phyloP scores from a whole-genome alignment of 2,113 vertebrate species.

The Tupaia chinensis region DNA sequence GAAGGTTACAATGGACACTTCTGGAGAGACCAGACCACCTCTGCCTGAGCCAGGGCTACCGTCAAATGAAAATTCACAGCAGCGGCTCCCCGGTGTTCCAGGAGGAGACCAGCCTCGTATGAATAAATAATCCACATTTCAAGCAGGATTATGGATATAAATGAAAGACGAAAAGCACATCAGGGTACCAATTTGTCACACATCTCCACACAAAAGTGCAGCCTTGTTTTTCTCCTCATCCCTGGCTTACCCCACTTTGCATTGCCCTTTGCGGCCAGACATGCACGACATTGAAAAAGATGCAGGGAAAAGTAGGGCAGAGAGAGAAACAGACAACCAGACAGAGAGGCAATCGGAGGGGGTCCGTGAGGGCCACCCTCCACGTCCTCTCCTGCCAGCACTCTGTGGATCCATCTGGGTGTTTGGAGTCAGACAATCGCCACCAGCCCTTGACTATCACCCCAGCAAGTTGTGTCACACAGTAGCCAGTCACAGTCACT shows the following conservation, averaged over 20 bases:
- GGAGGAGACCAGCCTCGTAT: neutral
- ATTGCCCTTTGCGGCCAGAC: neutral
- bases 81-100: neutral
- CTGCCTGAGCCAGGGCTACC: neutral
- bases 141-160: conserved; percentile 73
- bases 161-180: conserved; percentile 74
- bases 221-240: conserved; percentile 55
- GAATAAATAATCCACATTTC: conserved; percentile 80
- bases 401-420: conserved; percentile 69
- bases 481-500: conserved; percentile 1
- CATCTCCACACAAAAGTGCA: conserved; percentile 65
- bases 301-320: conserved; percentile 15
- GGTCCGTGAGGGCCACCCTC: neutral
- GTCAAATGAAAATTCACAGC: conserved; percentile 54
- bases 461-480: conserved; percentile 63
- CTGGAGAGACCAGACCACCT: neutral
- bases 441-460: conserved; percentile 68
- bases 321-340: neutral
- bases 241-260: conserved; percentile 35
- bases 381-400: conserved; percentile 63
- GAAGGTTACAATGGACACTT: conserved; percentile 32
- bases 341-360: neutral
- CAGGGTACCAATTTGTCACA: conserved; percentile 56
- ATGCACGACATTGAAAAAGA: neutral
- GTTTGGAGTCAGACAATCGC: conserved; percentile 73